Conservation (phyloP, 2,113 vertebrate genomes). For the Uria aalge region DNA sequence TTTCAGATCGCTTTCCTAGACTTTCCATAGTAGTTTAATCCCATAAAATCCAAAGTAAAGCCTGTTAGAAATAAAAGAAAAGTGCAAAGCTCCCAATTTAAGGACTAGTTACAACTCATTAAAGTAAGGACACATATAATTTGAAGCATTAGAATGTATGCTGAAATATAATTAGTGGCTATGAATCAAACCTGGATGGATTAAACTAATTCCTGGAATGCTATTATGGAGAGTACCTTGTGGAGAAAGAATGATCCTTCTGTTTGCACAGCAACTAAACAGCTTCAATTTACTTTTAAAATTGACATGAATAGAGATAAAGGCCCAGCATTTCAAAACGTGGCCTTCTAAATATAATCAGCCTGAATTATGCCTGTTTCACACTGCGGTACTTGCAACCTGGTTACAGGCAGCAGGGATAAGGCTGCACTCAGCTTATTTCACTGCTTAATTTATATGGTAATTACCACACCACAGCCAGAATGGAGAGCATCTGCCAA, state of each 20-base stretch:
- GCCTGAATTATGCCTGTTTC: slow-evolving; percentile 65
- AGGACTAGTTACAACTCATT: slow-evolving; percentile 73
- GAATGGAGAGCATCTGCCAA: slow-evolving; percentile 75
- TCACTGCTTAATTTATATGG: slow-evolving; percentile 80
- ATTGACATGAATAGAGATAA: slow-evolving; percentile 69
- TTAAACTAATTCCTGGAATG: slow-evolving; percentile 73
- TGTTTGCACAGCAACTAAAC: slow-evolving; percentile 72
- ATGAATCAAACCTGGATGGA: slow-evolving; percentile 68
- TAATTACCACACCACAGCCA: slow-evolving; percentile 73
- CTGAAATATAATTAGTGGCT: slow-evolving; percentile 73
- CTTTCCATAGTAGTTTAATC: slow-evolving; percentile 60
- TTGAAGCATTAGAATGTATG: slow-evolving; percentile 67
- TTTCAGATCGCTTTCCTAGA: slow-evolving; percentile 22
- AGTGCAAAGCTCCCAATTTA: slow-evolving; percentile 65
- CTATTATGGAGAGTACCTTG: slow-evolving; percentile 53
- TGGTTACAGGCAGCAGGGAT: slow-evolving; percentile 63
- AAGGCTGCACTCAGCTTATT: slow-evolving; percentile 59
- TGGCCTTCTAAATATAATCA: slow-evolving; percentile 47
- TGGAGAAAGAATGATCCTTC: slow-evolving; percentile 75
- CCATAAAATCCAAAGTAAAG: slow-evolving; percentile 62
- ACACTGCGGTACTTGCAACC: slow-evolving; percentile 53
- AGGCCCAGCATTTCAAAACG: slow-evolving; percentile 55
- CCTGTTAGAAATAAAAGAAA: slow-evolving; percentile 62
- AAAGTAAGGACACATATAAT: slow-evolving; percentile 69
- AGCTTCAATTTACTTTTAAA: slow-evolving; percentile 72